Evolutionary conservation across 2,888 invertebrate genomes (phyloP).

Genomic region (Pachymerium ferrugineum): DNA sequence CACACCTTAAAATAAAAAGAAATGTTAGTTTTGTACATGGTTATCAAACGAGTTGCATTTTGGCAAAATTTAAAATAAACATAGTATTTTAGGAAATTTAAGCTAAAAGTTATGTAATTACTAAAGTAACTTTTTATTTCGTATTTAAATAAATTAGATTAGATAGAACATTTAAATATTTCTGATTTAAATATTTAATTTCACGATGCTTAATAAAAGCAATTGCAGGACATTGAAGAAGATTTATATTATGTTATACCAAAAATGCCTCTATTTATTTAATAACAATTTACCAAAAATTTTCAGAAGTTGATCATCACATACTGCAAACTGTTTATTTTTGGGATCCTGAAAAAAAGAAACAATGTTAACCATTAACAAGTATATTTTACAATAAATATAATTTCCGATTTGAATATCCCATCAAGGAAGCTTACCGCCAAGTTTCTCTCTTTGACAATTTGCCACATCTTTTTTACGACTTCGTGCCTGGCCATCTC

Average conservation of each 20-base stretch:
- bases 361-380: neutral
- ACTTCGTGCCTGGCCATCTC: constrained; percentile 82
- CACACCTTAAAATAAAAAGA: constrained; percentile 51
- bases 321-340: constrained; percentile 90
- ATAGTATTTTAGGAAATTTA: too few species aligned
- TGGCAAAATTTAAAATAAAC: too few species aligned
- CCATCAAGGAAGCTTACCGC: constrained; percentile 54
- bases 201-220: too few species aligned
- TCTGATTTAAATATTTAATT: too few species aligned
- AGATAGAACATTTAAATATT: too few species aligned
- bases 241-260: neutral
- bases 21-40: too few species aligned
- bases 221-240: too few species aligned
- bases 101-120: too few species aligned
- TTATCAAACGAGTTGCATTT: too few species aligned
- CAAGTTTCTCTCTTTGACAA: constrained; percentile 80
- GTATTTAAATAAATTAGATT: too few species aligned
- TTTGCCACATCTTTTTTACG: constrained; percentile 82
- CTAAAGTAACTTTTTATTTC: too few species aligned
- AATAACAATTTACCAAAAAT: constrained; percentile 63
- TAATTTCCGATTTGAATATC: neutral
- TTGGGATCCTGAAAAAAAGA: constrained; percentile 65
- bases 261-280: neutral
- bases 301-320: constrained; percentile 81
- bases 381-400: neutral